phyloP scores from a whole-genome alignment of 2,797 vertebrate genomes.

The Lindbergichthys nudifrons region DNA sequence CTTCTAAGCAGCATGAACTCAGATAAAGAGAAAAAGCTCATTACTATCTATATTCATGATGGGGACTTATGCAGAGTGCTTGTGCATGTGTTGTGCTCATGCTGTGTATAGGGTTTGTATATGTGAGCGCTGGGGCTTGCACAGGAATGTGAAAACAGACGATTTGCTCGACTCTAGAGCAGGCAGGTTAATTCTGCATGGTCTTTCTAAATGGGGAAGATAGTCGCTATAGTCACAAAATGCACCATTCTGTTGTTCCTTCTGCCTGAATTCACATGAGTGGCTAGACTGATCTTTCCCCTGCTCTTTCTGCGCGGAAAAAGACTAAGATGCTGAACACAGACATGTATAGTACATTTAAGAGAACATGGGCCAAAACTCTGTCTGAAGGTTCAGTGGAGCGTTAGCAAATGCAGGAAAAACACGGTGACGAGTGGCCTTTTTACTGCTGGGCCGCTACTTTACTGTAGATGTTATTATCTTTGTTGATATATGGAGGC shows the following conservation, averaged over 20 bases:
- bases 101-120: slow-evolving; percentile 34
- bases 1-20: slow-evolving; percentile 62
- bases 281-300: slow-evolving; percentile 70
- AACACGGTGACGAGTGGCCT: slow-evolving; percentile 37
- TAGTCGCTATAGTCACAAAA: slow-evolving; percentile 63
- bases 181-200: slow-evolving; percentile 65
- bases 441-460: slow-evolving; percentile 37
- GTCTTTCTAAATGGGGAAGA: slow-evolving; percentile 59
- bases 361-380: slow-evolving; percentile 65
- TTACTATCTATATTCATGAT: slow-evolving; percentile 79
- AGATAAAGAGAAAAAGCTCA: slow-evolving; percentile 72
- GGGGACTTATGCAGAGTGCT: slow-evolving; percentile 52
- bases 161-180: slow-evolving; percentile 50
- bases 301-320: slow-evolving; percentile 61
- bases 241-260: slow-evolving; percentile 70
- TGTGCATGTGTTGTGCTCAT: slow-evolving; percentile 36
- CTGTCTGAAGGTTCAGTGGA: slow-evolving; percentile 63
- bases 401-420: slow-evolving; percentile 45
- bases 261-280: slow-evolving; percentile 79
- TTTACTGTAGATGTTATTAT: slow-evolving; percentile 27
- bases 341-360: slow-evolving; percentile 76
- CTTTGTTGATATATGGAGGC: slow-evolving; percentile 27
- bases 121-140: slow-evolving; percentile 24
- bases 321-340: slow-evolving; percentile 63
- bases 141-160: slow-evolving; percentile 24